These are phyloP conservation scores for Delichon dasypus DNA, from an alignment of 2,797 vertebrate species.

Conservation along the genomic window DNA sequence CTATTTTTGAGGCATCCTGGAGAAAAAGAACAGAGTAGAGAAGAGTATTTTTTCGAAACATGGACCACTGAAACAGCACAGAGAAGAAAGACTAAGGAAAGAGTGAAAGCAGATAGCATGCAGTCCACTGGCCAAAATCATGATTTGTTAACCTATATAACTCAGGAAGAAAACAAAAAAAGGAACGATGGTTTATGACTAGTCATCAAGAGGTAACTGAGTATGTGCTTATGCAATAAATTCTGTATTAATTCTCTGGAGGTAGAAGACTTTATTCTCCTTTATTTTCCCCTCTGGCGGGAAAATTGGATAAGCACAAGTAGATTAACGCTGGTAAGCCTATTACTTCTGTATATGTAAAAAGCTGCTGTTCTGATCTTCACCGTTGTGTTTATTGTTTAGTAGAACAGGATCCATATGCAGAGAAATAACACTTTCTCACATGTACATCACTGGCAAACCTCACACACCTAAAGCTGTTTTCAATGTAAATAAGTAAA, in stretches of 20 bases:
- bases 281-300: neutral
- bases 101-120: neutral
- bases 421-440: neutral
- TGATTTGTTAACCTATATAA: neutral
- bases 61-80: neutral
- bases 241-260: neutral
- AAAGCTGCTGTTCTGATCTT: neutral
- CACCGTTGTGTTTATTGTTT: slow-evolving; percentile 5
- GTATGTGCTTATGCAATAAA: neutral
- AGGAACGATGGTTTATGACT: neutral
- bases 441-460: neutral
- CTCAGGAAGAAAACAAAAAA: neutral
- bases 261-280: neutral
- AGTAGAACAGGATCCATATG: neutral
- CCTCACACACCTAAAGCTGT: neutral
- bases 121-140: neutral
- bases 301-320: slow-evolving; percentile 21
- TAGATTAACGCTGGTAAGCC: neutral
- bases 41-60: neutral
- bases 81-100: neutral
- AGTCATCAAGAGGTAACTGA: neutral
- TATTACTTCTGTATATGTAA: neutral
- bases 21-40: neutral
- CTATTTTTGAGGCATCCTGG: neutral
- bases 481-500: slow-evolving; percentile 27